Base-by-base conservation (phyloP, 2,888 invertebrate genomes). In the Catocala nupta region DNA sequence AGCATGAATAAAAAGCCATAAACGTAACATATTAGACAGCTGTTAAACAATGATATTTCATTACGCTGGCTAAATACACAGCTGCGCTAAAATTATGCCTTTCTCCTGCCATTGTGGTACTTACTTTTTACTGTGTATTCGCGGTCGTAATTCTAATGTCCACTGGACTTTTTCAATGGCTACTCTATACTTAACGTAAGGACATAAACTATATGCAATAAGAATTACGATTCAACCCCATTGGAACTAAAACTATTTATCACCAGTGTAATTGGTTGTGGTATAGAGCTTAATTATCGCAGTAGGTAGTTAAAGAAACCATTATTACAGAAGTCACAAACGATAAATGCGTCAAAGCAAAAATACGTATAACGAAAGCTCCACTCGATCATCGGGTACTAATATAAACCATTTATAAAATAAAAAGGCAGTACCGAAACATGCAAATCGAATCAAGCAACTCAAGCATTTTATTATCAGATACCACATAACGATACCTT, bases 401-500 rank as follows among this genome's bases (percentile, higher is more conserved):
- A 66, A 77, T 77, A 81, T 79, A 80, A 76, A 71, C 59, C 63
- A 69, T 73, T 76, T 72, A 73, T 72, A 72, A 73, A 65, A 75
- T 70, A 78, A 73, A 77, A 81, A 82, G 48, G 73, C 78, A 82
- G 78, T 81, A 79, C 81, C 78, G 84, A 78, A 85, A 82, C 82
- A 87, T 87, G 86, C 85, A 90, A 89, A 90, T 86, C 86, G 83
- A 89, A 89, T 86, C 83, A 86, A 84, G 75, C 81, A 82, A 86
- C 83, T 89, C 86, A 81, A 89, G 87, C 87, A 86, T 90, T 92
- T 91, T 91, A 91, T 91, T 91, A 90, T 90, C 87, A 87, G 87
- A 90, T 87, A 87, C 85, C 86, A 84, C 86, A 87, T 87, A 87
- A 88, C 90, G 88, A 91, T 87, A 90, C 90, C 90, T 91, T 90